Base-by-base conservation (phyloP, 2,113 vertebrate genomes). In the Sclerurus mexicanus region DNA sequence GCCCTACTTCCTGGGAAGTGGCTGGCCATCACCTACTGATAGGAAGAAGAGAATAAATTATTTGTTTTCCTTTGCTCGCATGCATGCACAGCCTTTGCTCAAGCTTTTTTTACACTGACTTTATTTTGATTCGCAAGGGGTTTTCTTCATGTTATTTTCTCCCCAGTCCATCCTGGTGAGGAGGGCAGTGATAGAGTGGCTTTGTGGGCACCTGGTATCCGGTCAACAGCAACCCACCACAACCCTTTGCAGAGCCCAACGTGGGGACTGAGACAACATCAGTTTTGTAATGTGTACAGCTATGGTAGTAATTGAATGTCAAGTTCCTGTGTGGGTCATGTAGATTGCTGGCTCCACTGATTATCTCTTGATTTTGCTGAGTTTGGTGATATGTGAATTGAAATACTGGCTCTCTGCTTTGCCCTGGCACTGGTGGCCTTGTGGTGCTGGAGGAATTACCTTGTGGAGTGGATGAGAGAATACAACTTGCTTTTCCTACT, bases 101-200 rank as follows among this genome's bases (percentile, higher is more conserved):
- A 55, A 23, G 3, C 9, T 68, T 74, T 35, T 35, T 58, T 49
- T 91, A 37, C 47, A 84, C 6, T 37, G 8, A 25, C 3, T 55
- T 56, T 46, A 35, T 62, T 64, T 73, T 69, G 27, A 47, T 1
- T 39, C 14, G 30, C 4, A 8, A 69, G 25, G 30, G 14, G 0
- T 18, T 77, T 67, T 46, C 68, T 7, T 31, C 20, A 37, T 18
- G 14, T n/a, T 59, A 33, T 44, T 69, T 87, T 80, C 44, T 69
- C 8, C 17, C 6, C 0, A 0, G 2, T 5, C 3, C 14, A 15
- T n/a, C 8, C 39, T 69, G 23, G 8, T 71, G 27, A 75, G 55
- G 9, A 52, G 1, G 33, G 21, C 7, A 60, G 24, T 46, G 37
- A 60, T 14, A 30, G 12, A 55, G 23, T 16, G 9, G 12, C 20